Conservation (phyloP, 2,797 vertebrate genomes). For the Scyliorhinus canicula region DNA sequence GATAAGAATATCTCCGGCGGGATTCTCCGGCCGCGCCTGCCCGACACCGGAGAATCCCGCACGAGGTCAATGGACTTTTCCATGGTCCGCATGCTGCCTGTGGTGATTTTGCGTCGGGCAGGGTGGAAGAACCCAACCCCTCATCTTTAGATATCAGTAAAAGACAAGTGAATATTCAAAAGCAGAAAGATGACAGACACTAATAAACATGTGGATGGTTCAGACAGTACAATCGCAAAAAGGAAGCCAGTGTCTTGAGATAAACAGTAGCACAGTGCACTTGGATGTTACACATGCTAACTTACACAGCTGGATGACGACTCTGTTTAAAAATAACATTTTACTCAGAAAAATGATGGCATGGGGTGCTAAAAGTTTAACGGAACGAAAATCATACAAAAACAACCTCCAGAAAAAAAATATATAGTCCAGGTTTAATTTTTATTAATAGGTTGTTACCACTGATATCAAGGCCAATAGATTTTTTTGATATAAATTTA, state of each 20-base stretch:
- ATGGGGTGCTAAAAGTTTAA: neutral
- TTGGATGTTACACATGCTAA: neutral
- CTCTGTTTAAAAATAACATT: neutral
- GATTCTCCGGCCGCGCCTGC: no score
- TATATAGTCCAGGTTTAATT: neutral
- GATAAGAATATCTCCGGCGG: constrained; percentile 5
- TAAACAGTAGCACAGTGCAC: neutral
- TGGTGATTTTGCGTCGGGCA: no score
- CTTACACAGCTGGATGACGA: neutral
- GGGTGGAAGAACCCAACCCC: no score
- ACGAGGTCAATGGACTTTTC: no score
- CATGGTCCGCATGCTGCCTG: no score
- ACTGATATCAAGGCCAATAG: neutral
- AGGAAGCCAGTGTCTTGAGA: neutral
- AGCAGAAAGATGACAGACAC: neutral
- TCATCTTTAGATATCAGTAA: neutral
- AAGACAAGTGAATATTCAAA: neutral
- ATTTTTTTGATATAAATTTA: no score
- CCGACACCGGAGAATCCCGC: no score
- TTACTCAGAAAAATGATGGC: neutral
- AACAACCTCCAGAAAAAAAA: neutral
- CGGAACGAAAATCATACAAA: neutral
- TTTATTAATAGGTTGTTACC: neutral
- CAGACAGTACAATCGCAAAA: neutral
- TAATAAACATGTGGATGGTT: neutral